A percentile compares a stretch with the other conserved stretches of the same genome.
Evolutionary conservation across 2,113 vertebrate genomes (phyloP).

Genomic region (Hyperoodon ampullatus): DNA sequence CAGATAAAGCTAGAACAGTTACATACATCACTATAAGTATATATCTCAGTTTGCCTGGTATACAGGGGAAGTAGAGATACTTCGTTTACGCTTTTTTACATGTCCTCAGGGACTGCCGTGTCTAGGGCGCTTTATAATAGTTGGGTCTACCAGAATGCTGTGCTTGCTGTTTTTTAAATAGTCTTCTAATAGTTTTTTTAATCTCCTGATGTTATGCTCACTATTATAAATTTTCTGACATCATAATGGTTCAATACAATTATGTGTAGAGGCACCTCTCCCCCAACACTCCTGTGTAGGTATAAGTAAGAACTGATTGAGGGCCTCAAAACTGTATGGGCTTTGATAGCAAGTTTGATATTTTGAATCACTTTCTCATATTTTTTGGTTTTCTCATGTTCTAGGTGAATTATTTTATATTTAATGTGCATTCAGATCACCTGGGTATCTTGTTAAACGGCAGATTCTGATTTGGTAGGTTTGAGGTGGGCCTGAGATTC

Average conservation of each 20-base stretch:
- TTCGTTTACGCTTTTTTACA: not conserved
- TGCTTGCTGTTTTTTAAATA: conserved; percentile 38
- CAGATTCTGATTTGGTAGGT: not conserved
- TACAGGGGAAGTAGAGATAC: not conserved
- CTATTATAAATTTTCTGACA: conserved; percentile 36
- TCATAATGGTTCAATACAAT: not conserved
- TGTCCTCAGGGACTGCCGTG: not conserved
- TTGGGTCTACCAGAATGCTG: not conserved
- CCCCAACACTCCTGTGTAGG: not conserved
- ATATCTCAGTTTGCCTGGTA: not conserved
- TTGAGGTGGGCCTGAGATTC: not conserved
- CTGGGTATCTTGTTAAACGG: conserved; percentile 9
- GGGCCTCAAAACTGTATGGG: not conserved
- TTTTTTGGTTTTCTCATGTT: conserved; percentile 42
- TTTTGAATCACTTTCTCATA: not conserved
- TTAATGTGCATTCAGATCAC: not conserved
- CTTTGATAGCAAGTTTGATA: conserved; percentile 29
- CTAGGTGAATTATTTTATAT: conserved; percentile 1
- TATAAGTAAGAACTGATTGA: not conserved
- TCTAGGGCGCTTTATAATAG: not conserved
- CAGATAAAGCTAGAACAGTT: not conserved
- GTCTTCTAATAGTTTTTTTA: not conserved
- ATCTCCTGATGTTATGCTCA: not conserved
- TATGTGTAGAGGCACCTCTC: not conserved
- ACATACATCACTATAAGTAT: not conserved